Evolutionary conservation across 2,113 vertebrate species (phyloP).

Genomic region (Saimiri boliviensis): DNA sequence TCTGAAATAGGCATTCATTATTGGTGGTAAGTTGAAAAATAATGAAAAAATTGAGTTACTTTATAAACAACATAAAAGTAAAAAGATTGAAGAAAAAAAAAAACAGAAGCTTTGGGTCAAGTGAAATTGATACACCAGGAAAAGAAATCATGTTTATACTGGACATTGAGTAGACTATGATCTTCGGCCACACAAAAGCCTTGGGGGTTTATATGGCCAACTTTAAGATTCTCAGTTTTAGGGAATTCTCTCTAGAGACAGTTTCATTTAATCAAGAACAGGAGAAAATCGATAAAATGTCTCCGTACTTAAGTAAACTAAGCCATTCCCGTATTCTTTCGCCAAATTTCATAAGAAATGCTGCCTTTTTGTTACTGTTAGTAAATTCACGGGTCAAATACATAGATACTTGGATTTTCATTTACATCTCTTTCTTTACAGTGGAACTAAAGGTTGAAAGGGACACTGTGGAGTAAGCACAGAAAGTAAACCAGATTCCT

Average conservation of each 20-base stretch:
- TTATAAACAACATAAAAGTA: no score
- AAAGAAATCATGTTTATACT: background rate
- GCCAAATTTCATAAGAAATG: background rate
- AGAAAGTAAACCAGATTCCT: background rate
- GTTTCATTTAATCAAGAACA: background rate
- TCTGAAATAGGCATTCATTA: no score
- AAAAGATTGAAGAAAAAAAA: no score
- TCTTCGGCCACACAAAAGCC: background rate
- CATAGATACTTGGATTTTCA: background rate
- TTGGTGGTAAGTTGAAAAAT: no score
- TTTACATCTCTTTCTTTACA: background rate
- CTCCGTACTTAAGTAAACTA: background rate
- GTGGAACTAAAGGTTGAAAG: background rate
- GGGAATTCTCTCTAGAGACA: background rate
- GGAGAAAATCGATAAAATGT: background rate
- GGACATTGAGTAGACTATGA: background rate
- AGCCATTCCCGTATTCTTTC: background rate
- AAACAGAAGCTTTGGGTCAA: background rate
- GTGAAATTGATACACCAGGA: background rate
- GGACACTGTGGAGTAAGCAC: background rate
- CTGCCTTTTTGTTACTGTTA: background rate
- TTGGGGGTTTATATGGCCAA: background rate
- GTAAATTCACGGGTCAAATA: background rate
- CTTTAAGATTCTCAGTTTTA: background rate
- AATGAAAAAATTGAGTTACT: no score